Conservation (phyloP, 2,113 vertebrate species). For the Prinia subflava region DNA sequence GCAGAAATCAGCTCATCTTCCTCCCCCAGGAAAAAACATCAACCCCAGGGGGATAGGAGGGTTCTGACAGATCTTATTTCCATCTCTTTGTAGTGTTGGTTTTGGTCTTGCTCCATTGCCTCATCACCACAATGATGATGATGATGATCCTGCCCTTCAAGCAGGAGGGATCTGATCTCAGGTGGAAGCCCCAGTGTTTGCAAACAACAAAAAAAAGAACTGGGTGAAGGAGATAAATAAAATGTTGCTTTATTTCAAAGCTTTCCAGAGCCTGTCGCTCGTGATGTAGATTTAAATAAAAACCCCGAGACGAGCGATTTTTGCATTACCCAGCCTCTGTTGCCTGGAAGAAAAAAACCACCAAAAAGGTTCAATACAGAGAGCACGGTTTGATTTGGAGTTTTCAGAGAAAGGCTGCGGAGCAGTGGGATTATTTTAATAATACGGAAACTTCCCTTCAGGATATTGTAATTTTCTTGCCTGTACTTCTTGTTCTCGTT, state of each 20-base stretch:
- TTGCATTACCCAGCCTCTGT: background rate
- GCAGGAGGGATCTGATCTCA: background rate
- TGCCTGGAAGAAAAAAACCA: background rate
- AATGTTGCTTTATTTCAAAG: background rate
- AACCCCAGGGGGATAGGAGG: background rate
- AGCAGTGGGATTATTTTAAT: conserved; percentile 36
- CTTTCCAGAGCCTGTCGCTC: background rate
- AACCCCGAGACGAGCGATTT: background rate
- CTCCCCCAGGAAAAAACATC: background rate
- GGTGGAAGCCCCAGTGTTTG: background rate
- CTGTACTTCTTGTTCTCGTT: conserved; percentile 35
- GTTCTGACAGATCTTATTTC: conserved; percentile 25
- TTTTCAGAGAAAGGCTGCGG: background rate
- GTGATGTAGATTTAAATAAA: conserved; percentile 23
- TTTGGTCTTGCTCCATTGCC: background rate
- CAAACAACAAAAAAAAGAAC: background rate
- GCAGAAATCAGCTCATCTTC: conserved; percentile 11
- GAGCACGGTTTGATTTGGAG: background rate
- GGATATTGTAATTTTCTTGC: conserved; percentile 43
- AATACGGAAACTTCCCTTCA: conserved; percentile 18
- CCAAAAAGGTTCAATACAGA: background rate
- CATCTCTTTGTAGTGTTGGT: conserved; percentile 43
- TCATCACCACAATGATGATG: background rate
- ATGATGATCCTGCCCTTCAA: background rate
- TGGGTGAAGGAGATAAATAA: background rate